Base-by-base conservation (phyloP, 2,888 invertebrate species). In the Azorinus chamasolen region DNA sequence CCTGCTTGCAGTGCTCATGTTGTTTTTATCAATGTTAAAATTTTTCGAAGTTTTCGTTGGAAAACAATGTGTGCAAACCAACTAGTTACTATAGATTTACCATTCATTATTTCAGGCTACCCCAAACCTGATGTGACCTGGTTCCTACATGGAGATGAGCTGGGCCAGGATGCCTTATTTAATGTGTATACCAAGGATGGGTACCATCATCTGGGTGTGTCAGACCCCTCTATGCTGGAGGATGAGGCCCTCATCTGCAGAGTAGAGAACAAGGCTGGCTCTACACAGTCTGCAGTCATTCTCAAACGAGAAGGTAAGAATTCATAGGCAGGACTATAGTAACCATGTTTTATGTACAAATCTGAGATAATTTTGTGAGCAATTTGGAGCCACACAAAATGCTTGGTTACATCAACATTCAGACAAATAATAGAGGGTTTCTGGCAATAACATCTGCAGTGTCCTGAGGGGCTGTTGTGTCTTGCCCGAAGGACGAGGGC, bases 161-260 rank as follows among this genome's bases (percentile, higher is more conserved):
- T 79, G n/a, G 55, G 58, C 37, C 64, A 46, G 25, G 68, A 63
- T 63, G 75, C 71, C 64, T 72, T 79, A 22, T 79, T 71, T 64
- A 68, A 75, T 54, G 59, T 75, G 14, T 79, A 75, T 53, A 68
- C 45, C 27, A 50, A 66, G 51, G 80, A 81, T 54, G 87, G 84
- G 14, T 77, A 83, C 51, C 81, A 86, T 65, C 79, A 75, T 51
- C 77, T 88, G 37, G 80, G 73, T 32, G 78, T 85, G 18, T 66
- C 69, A 14, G 74, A 81, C 39, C 72, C 80, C 3, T 66, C 83
- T 6, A 25, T 80, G 1, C 53, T 74, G 10, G 89, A 91, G 64
- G 73, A 80, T 32, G 89, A 90, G 8, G 85, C 87, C 48, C 91
- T 91, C 70, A 79, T 79, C 14, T 88, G 88, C n/a, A 61, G 63